Evolutionary conservation across 2,888 invertebrate species (phyloP).

Genomic region (Noctua pronuba): DNA sequence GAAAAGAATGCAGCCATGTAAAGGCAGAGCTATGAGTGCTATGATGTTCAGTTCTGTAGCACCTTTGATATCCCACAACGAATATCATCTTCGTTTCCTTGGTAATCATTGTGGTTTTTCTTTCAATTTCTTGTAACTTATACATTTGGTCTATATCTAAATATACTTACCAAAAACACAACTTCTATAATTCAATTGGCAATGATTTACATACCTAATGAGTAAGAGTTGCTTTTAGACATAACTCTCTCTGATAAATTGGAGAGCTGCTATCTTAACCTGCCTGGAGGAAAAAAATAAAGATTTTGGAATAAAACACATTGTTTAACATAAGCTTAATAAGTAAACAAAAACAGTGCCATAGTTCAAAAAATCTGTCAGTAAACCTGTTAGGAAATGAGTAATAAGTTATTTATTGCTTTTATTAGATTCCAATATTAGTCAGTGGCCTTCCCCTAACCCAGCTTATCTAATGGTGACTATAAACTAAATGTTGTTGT

Average conservation of each 20-base stretch:
- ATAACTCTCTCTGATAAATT: background rate
- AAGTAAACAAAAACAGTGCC: background rate
- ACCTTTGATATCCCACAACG: background rate
- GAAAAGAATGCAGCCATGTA: background rate
- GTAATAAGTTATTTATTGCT: constrained; percentile 29
- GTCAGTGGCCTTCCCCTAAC: constrained; percentile 9
- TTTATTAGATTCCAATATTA: constrained; percentile 17
- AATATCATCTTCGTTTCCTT: too few species aligned
- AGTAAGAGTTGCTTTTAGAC: constrained; percentile 19
- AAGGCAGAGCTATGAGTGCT: background rate
- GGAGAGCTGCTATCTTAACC: background rate
- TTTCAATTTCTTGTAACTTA: background rate
- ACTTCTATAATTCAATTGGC: constrained; percentile 18
- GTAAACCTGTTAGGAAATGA: background rate
- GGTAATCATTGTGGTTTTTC: background rate
- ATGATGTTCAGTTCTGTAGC: background rate
- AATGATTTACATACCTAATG: constrained; percentile 19
- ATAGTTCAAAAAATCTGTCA: background rate
- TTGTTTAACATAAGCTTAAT: too few species aligned
- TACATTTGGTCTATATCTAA: background rate
- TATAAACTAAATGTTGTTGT: constrained; percentile 9
- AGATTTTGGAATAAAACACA: background rate
- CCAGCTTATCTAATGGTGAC: background rate
- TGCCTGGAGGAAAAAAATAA: background rate
- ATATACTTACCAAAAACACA: background rate